Conservation (phyloP, 2,113 vertebrate genomes). For the Rhizomys pruinosus region DNA sequence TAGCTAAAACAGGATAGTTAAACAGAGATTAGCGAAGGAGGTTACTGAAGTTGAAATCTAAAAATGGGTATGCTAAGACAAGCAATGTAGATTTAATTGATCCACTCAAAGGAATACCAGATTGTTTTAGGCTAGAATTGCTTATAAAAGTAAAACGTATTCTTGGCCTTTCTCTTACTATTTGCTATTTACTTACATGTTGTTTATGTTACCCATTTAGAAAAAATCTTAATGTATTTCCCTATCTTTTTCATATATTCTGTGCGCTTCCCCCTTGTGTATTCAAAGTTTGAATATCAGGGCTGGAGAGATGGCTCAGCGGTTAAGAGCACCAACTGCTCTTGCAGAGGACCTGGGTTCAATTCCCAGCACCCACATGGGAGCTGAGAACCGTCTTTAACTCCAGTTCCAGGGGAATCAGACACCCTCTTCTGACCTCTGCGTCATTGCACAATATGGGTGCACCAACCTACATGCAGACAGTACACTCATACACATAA, state of each 20-base stretch:
- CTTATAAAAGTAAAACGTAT: conserved; percentile 43
- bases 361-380: too few species aligned
- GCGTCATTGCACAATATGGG: too few species aligned
- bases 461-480: too few species aligned
- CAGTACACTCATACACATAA: too few species aligned
- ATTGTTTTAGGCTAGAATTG: conserved; percentile 33
- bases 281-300: conserved; percentile 59
- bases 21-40: conserved; percentile 37
- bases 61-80: conserved; percentile 31
- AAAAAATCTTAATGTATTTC: conserved; percentile 53
- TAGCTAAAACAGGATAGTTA: neutral
- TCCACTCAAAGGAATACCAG: conserved; percentile 16
- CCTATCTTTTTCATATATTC: conserved; percentile 14
- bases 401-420: too few species aligned
- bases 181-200: conserved; percentile 23
- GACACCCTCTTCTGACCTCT: too few species aligned
- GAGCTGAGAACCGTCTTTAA: too few species aligned
- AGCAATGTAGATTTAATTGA: conserved; percentile 54
- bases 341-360: too few species aligned
- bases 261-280: neutral
- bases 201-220: conserved; percentile 30
- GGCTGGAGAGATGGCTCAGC: too few species aligned
- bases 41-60: conserved; percentile 41
- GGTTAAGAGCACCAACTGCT: too few species aligned
- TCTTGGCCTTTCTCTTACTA: conserved; percentile 25